Base-by-base conservation (phyloP, 2,888 invertebrate genomes). In the Iselma pallidipennis region DNA sequence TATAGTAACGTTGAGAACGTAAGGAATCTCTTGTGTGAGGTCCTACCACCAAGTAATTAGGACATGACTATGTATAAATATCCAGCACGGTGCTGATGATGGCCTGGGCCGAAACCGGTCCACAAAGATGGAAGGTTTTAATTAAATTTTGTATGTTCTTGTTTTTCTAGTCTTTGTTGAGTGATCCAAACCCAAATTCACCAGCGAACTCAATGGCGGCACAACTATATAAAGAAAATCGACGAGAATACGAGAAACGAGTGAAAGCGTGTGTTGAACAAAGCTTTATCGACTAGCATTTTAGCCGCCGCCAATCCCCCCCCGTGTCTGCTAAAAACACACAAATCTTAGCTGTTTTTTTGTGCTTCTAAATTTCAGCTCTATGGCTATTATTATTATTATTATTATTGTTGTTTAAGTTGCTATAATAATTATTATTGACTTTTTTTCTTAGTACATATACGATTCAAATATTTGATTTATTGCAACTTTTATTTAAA, bases 251-350 rank as follows among this genome's bases (percentile, higher is more conserved):
- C 83, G 98, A 98, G 87, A 98, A 98, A 86, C 90, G 96, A 87
- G 98, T 99, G 80, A 96, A 96, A 88, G 96, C 96, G 80, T 96
- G 98, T 84, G 98, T 99, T 81, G 98, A 99, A 88, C 97, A 98
- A 85, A 97, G 96, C 85, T 98, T 98, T 91, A 92, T 94, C 85
- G 95, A 95, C 88, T 95, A 94, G 88, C 76, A 66, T 16, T 16
- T 9, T 37, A 16, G 16, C 16, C 9, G 16, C n/a, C n/a, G 6
- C n/a, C n/a, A n/a, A n/a, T n/a, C n/a, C n/a, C n/a, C n/a, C 65
- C 45, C 60, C 52, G n/a, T 12, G 28, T 29, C 28, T 5, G 45
- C 50, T 23, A 60, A 60, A 55, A 52, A 63, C 66, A 65, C 59
- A 63, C 63, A 61, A 61, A 65, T 59, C 63, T 60, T 66, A 71